Evolutionary conservation across 2,888 invertebrate genomes (phyloP), one percentile per base, ranked within the genome.

Genomic region (Ariolimax columbianus): DNA sequence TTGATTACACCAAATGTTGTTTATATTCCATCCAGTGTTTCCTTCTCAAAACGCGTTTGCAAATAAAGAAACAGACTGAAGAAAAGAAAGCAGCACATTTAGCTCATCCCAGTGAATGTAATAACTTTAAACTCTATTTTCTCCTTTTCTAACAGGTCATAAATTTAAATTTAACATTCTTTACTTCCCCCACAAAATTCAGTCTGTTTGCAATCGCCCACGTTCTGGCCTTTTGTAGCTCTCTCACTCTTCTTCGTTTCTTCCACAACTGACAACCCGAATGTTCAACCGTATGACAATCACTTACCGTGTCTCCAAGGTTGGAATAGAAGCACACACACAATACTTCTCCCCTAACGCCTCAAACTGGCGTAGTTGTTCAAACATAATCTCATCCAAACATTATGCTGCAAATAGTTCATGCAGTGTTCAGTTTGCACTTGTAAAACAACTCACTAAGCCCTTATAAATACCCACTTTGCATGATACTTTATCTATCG

Each of bases 1-100:
- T 83, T 77, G 83, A 83, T 83, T 83, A 77, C 78, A 78, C 70
- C 68, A 83, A 77, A 83, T 83, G 66, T 78, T 83, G 83, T 83
- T 83, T 83, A 83, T 68, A 83, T 77, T 68, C 70, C 78, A 68
- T 51, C 75, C 70, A 30, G 6, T 83, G 55, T 83, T 51, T 38
- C 19, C 47, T 30, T 55, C n/a, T n/a, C 55, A 19, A 66, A 59
- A 19, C 43, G 68, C 33, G 7, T n/a, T 51, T 55, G 40, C 6
- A 63, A 68, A 79, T 30, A 43, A 66, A 55, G 26, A 77, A 77
- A 23, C 2, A n/a, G n/a, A 68, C 3, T 30, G 26, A 30, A 68
- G 68, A 43, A 17, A 38, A n/a, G 38, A 78, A 63, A 63, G 19
- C 19, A 78, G 30, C 63, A 78, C 78, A 78, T 78, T 78, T 77